Conservation (phyloP, 2,113 vertebrate genomes). For the Clarias magur region DNA sequence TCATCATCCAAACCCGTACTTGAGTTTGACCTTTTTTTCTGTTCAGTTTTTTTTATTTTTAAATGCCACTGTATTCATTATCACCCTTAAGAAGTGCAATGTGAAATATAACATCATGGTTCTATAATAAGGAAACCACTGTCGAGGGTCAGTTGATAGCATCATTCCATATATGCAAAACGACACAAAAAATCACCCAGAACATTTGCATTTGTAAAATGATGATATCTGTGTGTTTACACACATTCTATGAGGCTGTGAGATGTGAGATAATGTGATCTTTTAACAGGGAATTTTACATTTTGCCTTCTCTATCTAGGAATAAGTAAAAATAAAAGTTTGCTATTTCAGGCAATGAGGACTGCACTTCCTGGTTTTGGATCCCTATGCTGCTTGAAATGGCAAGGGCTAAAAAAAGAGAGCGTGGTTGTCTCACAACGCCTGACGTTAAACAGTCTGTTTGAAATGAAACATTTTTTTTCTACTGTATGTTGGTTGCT, state of each 20-base stretch:
- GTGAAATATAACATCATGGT: not conserved
- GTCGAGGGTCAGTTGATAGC: too few relatives aligned
- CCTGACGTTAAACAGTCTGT: too few relatives aligned
- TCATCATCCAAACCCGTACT: not conserved
- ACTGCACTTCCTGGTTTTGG: constrained; percentile 21
- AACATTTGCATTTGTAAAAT: not conserved
- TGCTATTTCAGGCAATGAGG: not conserved
- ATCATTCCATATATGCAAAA: not conserved
- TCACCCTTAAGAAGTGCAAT: not conserved
- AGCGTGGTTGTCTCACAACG: too few relatives aligned
- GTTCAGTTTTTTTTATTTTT: not conserved
- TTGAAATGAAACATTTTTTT: too few relatives aligned
- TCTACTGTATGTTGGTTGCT: not conserved
- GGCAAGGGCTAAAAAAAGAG: not conserved
- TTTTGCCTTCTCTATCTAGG: not conserved
- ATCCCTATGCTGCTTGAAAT: not conserved
- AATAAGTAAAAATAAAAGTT: not conserved
- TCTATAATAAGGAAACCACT: not conserved
- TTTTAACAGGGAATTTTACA: not conserved
- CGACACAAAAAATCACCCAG: not conserved
- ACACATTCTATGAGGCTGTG: not conserved
- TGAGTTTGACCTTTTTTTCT: not conserved
- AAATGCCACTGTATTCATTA: not conserved
- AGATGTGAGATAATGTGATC: not conserved
- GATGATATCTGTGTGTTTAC: not conserved